Evolutionary conservation across 64 coral and sea anemone species (phyloP).

Genomic region (Stichodactyla mertensii): DNA sequence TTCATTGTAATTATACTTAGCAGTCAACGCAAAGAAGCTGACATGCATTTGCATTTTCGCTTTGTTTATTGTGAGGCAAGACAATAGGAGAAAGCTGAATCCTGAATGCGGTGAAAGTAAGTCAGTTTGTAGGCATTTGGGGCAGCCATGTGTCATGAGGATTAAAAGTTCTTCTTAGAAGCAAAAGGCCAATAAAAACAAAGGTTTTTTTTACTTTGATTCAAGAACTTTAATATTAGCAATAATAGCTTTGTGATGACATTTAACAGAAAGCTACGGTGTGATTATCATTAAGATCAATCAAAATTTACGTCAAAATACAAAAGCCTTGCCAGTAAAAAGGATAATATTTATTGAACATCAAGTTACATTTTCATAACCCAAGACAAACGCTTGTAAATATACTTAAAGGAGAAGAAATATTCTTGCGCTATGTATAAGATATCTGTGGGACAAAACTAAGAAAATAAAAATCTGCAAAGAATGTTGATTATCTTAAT

Average conservation of each 20-base stretch:
- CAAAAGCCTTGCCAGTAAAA: background rate
- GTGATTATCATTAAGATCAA: background rate
- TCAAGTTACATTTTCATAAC: constrained; percentile 3
- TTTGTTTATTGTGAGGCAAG: background rate
- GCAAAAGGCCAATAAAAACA: background rate
- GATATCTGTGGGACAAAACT: background rate
- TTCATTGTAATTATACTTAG: background rate
- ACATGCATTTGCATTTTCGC: background rate
- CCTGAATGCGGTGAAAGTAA: too few relatives aligned
- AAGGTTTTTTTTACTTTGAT: background rate
- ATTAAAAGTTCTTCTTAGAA: background rate
- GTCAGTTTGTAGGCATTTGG: background rate
- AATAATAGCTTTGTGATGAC: too few relatives aligned
- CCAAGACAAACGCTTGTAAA: background rate
- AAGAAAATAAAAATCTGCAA: background rate
- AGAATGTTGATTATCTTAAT: background rate
- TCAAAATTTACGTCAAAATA: background rate
- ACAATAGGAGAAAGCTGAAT: background rate
- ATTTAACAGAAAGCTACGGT: background rate
- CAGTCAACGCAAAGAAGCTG: background rate
- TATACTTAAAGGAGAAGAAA: background rate
- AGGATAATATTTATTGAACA: background rate
- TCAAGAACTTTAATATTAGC: background rate
- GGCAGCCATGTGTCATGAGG: background rate
- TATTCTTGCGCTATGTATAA: too few relatives aligned